Percentiles rank a stretch among this genome's conserved stretches.
Conservation (phyloP, 2,113 vertebrate species). For the Brachyistius frenatus region DNA sequence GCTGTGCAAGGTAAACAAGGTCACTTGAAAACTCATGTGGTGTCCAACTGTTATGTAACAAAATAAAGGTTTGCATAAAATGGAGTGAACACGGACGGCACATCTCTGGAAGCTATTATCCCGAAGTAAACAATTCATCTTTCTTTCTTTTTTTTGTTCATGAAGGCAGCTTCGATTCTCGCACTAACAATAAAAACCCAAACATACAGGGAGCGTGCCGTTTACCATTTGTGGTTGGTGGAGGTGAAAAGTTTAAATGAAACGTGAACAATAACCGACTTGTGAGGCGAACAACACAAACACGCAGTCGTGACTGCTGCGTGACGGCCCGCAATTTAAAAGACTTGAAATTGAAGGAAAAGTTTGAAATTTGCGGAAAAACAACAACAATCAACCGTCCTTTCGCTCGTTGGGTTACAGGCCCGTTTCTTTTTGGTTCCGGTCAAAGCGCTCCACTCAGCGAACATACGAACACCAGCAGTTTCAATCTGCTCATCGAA, state of each 20-base stretch:
- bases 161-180: conserved; percentile 70
- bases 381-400: too few species aligned
- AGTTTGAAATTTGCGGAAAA: background rate
- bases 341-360: background rate
- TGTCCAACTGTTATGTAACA: conserved; percentile 32
- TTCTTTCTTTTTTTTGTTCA: background rate
- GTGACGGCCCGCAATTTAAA: background rate
- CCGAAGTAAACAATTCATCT: conserved; percentile 57
- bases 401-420: too few species aligned
- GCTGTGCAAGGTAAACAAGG: conserved; percentile 78
- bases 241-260: background rate
- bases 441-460: background rate
- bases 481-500: background rate
- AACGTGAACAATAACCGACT: conserved; percentile 7
- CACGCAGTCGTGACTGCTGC: conserved; percentile 6
- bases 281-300: conserved; percentile 12
- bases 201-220: conserved; percentile 30
- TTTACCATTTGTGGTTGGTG: conserved; percentile 12
- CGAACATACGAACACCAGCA: background rate
- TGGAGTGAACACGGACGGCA: conserved; percentile 43
- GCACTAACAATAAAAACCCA: conserved; percentile 18
- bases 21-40: conserved; percentile 73
- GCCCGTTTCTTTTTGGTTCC: background rate
- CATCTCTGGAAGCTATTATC: conserved; percentile 37
- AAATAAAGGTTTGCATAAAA: conserved; percentile 43